Evolutionary conservation across 2,888 invertebrate genomes (phyloP), one percentile per base, ranked within the genome.

Genomic region (Scaptodrosophila latifasciaeformis): DNA sequence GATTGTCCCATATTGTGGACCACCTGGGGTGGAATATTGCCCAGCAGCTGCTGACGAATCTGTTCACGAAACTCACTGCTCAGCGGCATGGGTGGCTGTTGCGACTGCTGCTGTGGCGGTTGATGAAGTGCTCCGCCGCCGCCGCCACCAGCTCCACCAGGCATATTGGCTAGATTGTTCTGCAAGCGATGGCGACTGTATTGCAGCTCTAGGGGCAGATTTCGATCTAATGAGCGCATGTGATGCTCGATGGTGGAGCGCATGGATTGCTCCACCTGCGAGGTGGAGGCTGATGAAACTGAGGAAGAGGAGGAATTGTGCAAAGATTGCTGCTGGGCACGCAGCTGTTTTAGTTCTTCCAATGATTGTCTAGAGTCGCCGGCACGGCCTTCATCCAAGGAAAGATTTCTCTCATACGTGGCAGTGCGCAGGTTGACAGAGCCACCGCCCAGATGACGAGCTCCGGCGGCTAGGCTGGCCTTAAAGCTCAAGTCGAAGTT

Each of bases 171-270:
- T 12, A 79, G 40, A 42, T 79, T 75, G 39, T 76, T 79, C 45
- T 79, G 85, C 50, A 82, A 77, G 10, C 86, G 84, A 76, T 86
- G 86, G 1, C 87, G 85, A 66, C 86, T 86, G 52, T 86, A 87
- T 50, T 87, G 87, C 50, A 87, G 47, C 53, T 87, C 87, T 2
- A 87, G 57, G 0, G 87, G 87, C 10, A 87, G 59, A 69, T 85
- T 86, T 2, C 87, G 86, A 62, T 87, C 87, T 29, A 87, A 57
- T 5, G 87, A 87, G 44, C 86, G 83, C 86, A 86, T 87, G 46
- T 87, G 87, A 62, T 87, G 86, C 58, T 86, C 86, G 6, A 86
- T 83, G 19, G 84, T 85, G 12, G 82, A 82, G 2, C 85, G 85
- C 82, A 84, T 84, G 2, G 81, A 81, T 12, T 79, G 77, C 49